Evolutionary conservation across 2,797 vertebrate species (phyloP), one percentile per base, ranked within the genome.

Genomic region (Dipus sagitta): DNA sequence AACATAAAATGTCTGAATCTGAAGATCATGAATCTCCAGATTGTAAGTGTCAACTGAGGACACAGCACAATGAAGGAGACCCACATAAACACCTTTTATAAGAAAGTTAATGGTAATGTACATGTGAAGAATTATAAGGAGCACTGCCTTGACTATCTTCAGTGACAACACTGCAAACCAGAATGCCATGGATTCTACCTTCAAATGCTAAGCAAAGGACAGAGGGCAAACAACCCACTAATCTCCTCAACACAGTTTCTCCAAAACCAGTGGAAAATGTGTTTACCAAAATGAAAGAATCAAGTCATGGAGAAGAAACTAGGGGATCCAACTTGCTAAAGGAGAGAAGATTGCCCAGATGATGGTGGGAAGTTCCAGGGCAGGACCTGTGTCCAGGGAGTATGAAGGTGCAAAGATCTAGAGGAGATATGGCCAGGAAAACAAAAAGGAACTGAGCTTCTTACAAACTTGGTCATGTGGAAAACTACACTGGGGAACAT

Each of bases 221-320:
- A 71, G 67, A 17, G 38, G 47, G 6, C 52, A 38, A 94, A 81
- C 28, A 52, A 42, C 32, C 42, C 54, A 58, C 21, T n/a, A 65
- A 10, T 84, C 30, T 72, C 82, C 32, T 68, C 60, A 90, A 21
- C 26, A 54, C 11, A 62, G 3, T 64, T 90, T 70, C 79, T 84
- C 20, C n/a, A 77, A 88, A 94, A 72, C 75, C 88, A 30, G n/a
- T 88, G 12, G 79, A 88, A 92, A 85, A 64, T 34, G 23, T 34
- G 26, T 68, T 77, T 64, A 47, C 21, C 34, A 28, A 84, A 84
- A 76, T 21, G n/a, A 85, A 32, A 82, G 34, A 38, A n/a, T 38
- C 34, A 85, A 68, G 7, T 34, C 87, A 77, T 3, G 42, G 70
- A 78, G 32, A 71, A 74, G 30, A 92, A 80, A 82, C 74, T 14